These are phyloP conservation scores for Labrus mixtus DNA, from an alignment of 2,113 vertebrate genomes.

Conservation along the genomic window DNA sequence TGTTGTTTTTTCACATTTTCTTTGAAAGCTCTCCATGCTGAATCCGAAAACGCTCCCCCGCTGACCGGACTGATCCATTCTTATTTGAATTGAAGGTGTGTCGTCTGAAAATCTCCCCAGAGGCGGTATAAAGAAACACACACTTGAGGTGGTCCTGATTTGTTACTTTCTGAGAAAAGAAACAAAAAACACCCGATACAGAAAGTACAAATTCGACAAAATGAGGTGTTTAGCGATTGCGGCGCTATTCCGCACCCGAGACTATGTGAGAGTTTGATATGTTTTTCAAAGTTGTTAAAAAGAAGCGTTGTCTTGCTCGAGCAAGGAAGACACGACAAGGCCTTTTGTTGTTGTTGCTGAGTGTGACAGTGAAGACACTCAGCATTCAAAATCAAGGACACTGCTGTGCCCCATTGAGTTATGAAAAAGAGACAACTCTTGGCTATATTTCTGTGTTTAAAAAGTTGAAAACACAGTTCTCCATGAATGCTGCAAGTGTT, in stretches of 20 bases:
- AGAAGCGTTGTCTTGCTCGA: conserved; percentile 30
- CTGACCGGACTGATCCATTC: conserved; percentile 11
- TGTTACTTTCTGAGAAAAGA: neutral
- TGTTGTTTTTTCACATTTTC: conserved; percentile 23
- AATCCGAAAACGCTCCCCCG: conserved; percentile 22
- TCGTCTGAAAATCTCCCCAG: neutral
- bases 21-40: conserved; percentile 1
- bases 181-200: neutral
- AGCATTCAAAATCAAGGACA: conserved; percentile 63
- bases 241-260: conserved; percentile 23
- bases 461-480: conserved; percentile 18
- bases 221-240: conserved; percentile 19
- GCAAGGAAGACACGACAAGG: conserved; percentile 51
- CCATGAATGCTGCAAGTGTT: neutral
- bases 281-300: conserved; percentile 48
- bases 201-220: conserved; percentile 1
- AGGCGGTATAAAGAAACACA: conserved; percentile 12
- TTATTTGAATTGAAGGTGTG: conserved; percentile 9
- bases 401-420: conserved; percentile 31
- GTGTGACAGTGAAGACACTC: conserved; percentile 63
- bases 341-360: conserved; percentile 51
- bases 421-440: conserved; percentile 11
- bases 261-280: conserved; percentile 27
- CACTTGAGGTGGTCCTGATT: neutral
- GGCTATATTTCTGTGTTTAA: conserved; percentile 18